phyloP scores from a whole-genome alignment of 2,797 vertebrate species.

The Lophius americanus region DNA sequence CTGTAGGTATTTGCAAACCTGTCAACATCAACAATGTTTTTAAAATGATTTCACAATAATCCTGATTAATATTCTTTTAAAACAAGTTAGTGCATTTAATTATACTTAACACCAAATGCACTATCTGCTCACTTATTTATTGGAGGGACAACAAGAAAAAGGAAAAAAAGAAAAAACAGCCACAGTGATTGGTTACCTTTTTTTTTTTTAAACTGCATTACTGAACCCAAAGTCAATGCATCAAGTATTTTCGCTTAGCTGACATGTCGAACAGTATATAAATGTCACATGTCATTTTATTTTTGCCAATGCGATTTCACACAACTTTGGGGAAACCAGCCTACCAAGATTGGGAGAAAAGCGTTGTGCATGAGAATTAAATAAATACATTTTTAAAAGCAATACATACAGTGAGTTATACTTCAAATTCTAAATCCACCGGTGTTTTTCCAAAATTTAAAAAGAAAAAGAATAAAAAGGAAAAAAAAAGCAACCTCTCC shows the following conservation, averaged over 20 bases:
- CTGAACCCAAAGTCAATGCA: slow-evolving; percentile 81
- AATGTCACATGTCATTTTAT: slow-evolving; percentile 79
- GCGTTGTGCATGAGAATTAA: slow-evolving; percentile 79
- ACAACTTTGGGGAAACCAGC: slow-evolving; percentile 84
- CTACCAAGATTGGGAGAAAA: slow-evolving; percentile 81
- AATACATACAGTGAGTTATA: slow-evolving; percentile 83
- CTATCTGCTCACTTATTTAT: slow-evolving; percentile 84
- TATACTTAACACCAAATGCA: slow-evolving; percentile 75
- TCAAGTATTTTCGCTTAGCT: slow-evolving; percentile 79
- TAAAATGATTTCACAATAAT: slow-evolving; percentile 86
- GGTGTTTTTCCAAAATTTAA: slow-evolving; percentile 53
- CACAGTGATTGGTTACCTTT: slow-evolving; percentile 82
- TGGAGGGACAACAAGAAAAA: no score
- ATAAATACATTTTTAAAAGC: slow-evolving; percentile 83
- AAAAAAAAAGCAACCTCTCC: slow-evolving; percentile 74
- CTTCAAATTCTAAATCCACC: slow-evolving; percentile 80
- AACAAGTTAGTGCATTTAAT: slow-evolving; percentile 87
- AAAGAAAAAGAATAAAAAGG: slow-evolving; percentile 26
- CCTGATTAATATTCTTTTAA: slow-evolving; percentile 77
- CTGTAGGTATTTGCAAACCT: slow-evolving; percentile 80
- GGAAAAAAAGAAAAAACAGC: slow-evolving; percentile 68
- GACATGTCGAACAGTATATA: slow-evolving; percentile 77
- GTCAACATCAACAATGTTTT: slow-evolving; percentile 80
- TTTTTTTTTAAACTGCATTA: slow-evolving; percentile 72
- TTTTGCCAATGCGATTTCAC: slow-evolving; percentile 82